phyloP scores from a whole-genome alignment of 2,113 vertebrate species.

The Dicaeum eximium region DNA sequence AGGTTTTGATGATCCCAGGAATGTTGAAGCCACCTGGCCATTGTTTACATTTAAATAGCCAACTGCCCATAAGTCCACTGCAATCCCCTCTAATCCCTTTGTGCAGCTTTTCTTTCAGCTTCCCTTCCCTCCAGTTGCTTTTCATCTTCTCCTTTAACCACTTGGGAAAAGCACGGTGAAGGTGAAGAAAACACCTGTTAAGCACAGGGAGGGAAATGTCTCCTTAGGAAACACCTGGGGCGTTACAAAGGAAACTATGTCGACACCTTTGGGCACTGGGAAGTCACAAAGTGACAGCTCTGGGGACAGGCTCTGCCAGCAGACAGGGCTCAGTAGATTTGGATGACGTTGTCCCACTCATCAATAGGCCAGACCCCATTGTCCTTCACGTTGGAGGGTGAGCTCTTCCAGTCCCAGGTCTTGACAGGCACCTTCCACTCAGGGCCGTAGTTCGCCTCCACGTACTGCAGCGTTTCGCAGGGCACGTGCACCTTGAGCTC shows the following conservation, averaged over 20 bases:
- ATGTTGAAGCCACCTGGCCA: neutral
- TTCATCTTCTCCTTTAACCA: neutral
- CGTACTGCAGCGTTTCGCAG: slow-evolving; percentile 81
- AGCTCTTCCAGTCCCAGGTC: slow-evolving; percentile 87
- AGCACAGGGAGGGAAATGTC: neutral
- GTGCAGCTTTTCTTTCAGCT: neutral
- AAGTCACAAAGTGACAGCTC: neutral
- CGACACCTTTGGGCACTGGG: neutral
- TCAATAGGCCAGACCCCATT: slow-evolving; percentile 84
- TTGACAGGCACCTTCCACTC: slow-evolving; percentile 83
- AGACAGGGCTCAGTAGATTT: slow-evolving; percentile 73
- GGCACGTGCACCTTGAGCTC: slow-evolving; percentile 83
- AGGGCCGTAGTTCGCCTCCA: slow-evolving; percentile 85
- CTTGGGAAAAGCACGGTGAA: neutral
- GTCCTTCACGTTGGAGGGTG: slow-evolving; percentile 80
- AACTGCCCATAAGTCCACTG: neutral
- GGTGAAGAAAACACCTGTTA: neutral
- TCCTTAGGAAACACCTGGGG: neutral
- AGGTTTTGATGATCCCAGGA: neutral
- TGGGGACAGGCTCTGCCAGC: neutral
- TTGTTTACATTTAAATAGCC: neutral
- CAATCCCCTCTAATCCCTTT: neutral
- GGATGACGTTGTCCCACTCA: slow-evolving; percentile 87
- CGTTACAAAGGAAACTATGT: accelerated
- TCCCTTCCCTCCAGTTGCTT: neutral